Conservation (phyloP, 1,140 invertebrate genomes). For the Dinoponera quadriceps region DNA sequence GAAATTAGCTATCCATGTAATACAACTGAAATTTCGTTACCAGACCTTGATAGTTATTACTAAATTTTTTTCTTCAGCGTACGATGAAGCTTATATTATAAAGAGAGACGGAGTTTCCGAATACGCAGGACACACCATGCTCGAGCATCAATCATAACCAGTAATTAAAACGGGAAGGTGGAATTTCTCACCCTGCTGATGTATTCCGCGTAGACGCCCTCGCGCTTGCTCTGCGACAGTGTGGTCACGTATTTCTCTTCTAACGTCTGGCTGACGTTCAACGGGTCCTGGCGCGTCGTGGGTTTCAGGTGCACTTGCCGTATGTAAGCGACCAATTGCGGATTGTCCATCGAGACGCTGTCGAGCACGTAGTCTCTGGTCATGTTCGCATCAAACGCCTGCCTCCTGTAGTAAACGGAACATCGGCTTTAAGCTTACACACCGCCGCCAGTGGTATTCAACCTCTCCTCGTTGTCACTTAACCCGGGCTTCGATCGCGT, state of each 20-base stretch:
- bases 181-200: conserved; percentile 83
- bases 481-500: conserved; percentile 18
- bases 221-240: conserved; percentile 84
- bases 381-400: conserved; percentile 87
- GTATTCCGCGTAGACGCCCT: conserved; percentile 86
- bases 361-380: conserved; percentile 90
- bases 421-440: conserved; percentile 58
- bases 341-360: conserved; percentile 90
- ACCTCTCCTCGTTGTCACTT: background rate
- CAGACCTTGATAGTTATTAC: too few relatives aligned
- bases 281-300: conserved; percentile 81
- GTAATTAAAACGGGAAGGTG: conserved; percentile 17
- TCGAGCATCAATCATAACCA: conserved; percentile 8
- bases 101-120: conserved; percentile 9
- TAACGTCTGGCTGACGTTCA: conserved; percentile 81
- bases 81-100: conserved; percentile 16
- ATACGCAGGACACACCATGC: background rate
- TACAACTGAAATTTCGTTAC: too few relatives aligned
- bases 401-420: conserved; percentile 78
- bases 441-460: conserved; percentile 16
- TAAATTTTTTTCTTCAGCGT: too few relatives aligned
- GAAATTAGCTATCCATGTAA: too few relatives aligned
- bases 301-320: conserved; percentile 87
- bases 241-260: conserved; percentile 84
- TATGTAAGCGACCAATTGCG: conserved; percentile 90